A percentile compares a stretch with the other conserved stretches of the same genome.
phyloP scores from a whole-genome alignment of 2,888 invertebrate genomes.

The Periphyllus acericola region DNA sequence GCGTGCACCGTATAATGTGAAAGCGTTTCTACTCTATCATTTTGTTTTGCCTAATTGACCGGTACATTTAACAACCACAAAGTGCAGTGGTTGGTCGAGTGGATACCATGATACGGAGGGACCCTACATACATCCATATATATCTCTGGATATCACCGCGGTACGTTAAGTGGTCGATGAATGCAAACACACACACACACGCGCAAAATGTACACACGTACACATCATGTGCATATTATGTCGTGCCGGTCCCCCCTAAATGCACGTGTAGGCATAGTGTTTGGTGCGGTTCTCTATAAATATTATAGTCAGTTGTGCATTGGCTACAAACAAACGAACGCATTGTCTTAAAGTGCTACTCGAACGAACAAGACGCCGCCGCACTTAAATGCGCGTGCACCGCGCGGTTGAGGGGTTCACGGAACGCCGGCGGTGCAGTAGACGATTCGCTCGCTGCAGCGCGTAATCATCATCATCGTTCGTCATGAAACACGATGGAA shows the following conservation, averaged over 20 bases:
- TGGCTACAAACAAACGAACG: neutral
- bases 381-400: neutral
- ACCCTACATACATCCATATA: too few species aligned
- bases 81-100: too few species aligned
- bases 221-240: neutral
- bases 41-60: neutral
- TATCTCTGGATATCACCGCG: too few species aligned
- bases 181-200: neutral
- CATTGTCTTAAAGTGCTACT: neutral
- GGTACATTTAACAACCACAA: neutral
- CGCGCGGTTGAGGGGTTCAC: neutral
- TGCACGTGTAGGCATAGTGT: neutral
- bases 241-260: too few species aligned
- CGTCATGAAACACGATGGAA: neutral
- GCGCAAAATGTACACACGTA: neutral
- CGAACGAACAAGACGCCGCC: neutral
- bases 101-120: too few species aligned
- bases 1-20: neutral
- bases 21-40: neutral
- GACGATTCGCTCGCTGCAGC: neutral
- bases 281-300: neutral
- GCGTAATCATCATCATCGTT: neutral
- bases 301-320: constrained; percentile 9
- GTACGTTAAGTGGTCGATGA: neutral
- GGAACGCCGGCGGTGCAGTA: neutral